Conservation (phyloP, 2,888 invertebrate species). For the Phalera bucephala region DNA sequence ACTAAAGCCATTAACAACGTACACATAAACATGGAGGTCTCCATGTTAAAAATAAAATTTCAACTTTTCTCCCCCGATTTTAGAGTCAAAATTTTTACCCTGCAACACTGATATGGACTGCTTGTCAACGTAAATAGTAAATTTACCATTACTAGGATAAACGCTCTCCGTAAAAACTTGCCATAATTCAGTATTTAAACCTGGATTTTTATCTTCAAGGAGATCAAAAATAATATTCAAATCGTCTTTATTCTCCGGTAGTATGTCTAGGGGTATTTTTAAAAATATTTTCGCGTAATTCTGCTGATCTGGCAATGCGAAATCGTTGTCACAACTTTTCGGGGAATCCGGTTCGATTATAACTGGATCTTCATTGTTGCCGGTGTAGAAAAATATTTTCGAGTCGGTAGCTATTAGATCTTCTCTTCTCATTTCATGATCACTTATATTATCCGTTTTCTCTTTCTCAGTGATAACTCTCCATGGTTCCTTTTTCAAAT, state of each 20-base stretch:
- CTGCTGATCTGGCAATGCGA: constrained; percentile 24
- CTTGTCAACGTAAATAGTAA: constrained; percentile 54
- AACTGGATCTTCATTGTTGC: constrained; percentile 22
- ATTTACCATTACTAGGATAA: constrained; percentile 56
- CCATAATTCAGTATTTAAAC: constrained; percentile 67
- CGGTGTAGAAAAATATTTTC: constrained; percentile 5
- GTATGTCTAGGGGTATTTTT: constrained; percentile 54
- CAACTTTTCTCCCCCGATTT: constrained; percentile 58
- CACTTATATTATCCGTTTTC: neutral
- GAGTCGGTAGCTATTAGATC: too few relatives aligned
- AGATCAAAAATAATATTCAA: constrained; percentile 64
- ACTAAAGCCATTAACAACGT: too few relatives aligned
- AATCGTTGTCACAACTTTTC: constrained; percentile 17
- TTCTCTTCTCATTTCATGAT: too few relatives aligned
- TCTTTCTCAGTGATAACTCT: neutral
- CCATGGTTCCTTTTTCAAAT: neutral
- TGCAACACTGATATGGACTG: constrained; percentile 56
- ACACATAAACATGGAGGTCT: neutral
- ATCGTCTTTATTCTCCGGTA: constrained; percentile 63
- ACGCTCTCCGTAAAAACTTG: constrained; percentile 43
- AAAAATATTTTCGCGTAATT: constrained; percentile 51
- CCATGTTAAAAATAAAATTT: constrained; percentile 47
- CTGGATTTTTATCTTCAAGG: constrained; percentile 68
- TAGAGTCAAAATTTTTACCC: constrained; percentile 52
- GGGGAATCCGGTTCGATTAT: constrained; percentile 33